Evolutionary conservation across 2,888 invertebrate species (phyloP), one percentile per base, ranked within the genome.

Genomic region (Pseudococcus jackbeardsleyi): DNA sequence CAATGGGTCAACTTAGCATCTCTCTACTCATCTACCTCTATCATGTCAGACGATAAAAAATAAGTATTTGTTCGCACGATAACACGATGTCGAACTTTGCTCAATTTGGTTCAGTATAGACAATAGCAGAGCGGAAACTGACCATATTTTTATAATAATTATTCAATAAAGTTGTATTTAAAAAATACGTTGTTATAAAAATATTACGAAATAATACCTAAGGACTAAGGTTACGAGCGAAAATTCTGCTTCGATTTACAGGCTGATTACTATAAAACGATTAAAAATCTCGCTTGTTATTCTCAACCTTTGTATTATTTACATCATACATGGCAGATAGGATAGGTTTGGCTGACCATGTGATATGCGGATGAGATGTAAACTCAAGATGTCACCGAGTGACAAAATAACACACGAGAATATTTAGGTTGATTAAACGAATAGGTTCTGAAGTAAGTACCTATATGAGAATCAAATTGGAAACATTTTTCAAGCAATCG

Each of bases 71-170:
- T 82, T 82, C n/a, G 42, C 19, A 82, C 7, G 79, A 82, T 46
- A 82, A 82, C 79, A 8, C 42, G 26, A 33, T 46, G 4, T 12
- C 46, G 79, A 46, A 82, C 79, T 82, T 82, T 82, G 79, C 79
- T 17, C 79, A 42, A 82, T 79, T 42, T 15, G 19, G 79, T 19
- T 82, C 19, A 82, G 7, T 19, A 46, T 82, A 46, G 79, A 82
- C 79, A 82, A 42, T 82, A 19, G 15, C 15, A 46, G 12, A 82
- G 7, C 42, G 79, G 79, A 42, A 82, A 82, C 46, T 82, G 12
- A 46, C 46, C 79, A 19, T 46, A 82, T 82, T 82, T 82, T 82
- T 46, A 50, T 72, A 72, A 82, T 82, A 46, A 82, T 82, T 82
- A 68, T 64, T 77, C 19, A 77, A 82, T 82, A 82, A 9, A 46